Percentiles rank a stretch among this genome's conserved stretches.
Conservation (phyloP, 2,797 vertebrate species). For the Masticophis lateralis region DNA sequence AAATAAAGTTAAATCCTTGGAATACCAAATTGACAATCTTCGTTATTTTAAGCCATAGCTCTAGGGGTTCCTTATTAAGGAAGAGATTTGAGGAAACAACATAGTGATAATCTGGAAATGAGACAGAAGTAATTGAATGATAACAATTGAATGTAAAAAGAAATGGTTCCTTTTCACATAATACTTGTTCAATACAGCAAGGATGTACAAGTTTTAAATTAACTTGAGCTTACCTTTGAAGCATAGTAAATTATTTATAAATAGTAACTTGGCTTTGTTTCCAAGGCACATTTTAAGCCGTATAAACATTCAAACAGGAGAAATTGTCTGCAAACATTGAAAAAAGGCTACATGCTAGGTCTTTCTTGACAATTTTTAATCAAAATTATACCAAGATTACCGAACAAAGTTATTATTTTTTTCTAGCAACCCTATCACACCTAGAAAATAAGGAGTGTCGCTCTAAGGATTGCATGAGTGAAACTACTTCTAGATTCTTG, state of each 20-base stretch:
- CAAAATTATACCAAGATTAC: conserved; percentile 8
- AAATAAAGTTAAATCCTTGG: not conserved
- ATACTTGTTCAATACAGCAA: not conserved
- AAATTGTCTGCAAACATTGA: not conserved
- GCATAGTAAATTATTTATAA: not conserved
- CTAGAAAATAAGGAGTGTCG: conserved; percentile 69
- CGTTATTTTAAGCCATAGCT: not conserved
- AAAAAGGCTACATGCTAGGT: not conserved
- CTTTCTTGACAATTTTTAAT: conserved; percentile 9
- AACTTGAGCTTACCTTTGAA: not conserved
- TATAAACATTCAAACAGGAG: not conserved
- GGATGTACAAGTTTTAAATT: not conserved
- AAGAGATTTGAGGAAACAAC: not conserved
- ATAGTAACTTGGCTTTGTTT: not conserved
- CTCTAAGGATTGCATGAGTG: conserved; percentile 54
- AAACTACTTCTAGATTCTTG: conserved; percentile 56
- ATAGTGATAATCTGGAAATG: not conserved
- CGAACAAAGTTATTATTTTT: conserved; percentile 20
- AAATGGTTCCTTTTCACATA: not conserved
- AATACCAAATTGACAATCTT: not conserved
- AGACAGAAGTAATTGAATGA: not conserved
- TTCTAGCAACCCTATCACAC: conserved; percentile 49
- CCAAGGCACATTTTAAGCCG: not conserved
- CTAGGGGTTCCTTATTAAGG: not conserved
- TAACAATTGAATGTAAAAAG: not conserved